Conservation (phyloP, 2,797 vertebrate genomes). For the Poecile montanus region DNA sequence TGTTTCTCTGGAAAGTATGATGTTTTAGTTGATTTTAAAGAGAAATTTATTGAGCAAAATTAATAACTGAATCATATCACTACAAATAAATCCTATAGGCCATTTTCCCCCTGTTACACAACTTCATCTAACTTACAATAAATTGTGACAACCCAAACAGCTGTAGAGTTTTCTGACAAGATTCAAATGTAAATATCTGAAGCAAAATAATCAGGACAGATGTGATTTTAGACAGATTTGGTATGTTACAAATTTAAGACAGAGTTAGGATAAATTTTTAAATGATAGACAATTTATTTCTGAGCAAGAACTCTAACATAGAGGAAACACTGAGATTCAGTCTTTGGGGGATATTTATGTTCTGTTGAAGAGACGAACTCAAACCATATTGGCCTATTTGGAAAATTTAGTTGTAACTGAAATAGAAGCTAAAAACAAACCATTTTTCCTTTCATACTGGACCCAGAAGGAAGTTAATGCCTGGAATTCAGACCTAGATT, state of each 20-base stretch:
- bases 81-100: not conserved
- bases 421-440: not conserved
- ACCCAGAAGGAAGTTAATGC: constrained; percentile 13
- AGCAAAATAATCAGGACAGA: not conserved
- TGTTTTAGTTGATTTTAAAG: not conserved
- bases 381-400: not conserved
- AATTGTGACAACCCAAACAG: not conserved
- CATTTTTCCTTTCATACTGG: not conserved
- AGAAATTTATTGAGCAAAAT: not conserved
- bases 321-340: not conserved
- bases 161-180: not conserved
- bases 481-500: constrained; percentile 44
- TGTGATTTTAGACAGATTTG: not conserved
- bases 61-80: not conserved
- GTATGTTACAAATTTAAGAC: not conserved
- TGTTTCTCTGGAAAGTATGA: not conserved
- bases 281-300: not conserved
- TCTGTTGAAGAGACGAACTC: not conserved
- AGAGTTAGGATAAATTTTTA: not conserved
- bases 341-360: not conserved
- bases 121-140: not conserved
- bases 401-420: not conserved
- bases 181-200: not conserved
- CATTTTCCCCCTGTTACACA: not conserved
- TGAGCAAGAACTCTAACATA: not conserved